Evolutionary conservation across 2,888 invertebrate genomes (phyloP).

Genomic region (Pollenia griseotomentosa): DNA sequence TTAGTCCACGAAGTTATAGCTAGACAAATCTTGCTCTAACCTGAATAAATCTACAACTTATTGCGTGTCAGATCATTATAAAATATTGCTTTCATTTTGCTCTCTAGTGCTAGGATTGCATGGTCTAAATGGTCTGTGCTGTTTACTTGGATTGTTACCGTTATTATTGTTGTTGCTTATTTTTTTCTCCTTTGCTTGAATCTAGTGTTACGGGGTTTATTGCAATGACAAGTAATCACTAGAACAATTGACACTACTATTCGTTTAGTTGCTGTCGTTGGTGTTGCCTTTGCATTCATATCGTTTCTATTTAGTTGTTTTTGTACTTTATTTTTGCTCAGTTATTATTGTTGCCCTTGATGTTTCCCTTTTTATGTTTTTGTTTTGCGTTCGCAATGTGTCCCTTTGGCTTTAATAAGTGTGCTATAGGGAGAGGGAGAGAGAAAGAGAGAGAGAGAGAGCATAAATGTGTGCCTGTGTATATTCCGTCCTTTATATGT

Average conservation of each 20-base stretch:
- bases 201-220: slow-evolving; percentile 64
- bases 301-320: slow-evolving; percentile 36
- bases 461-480: not conserved
- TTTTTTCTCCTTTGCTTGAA: not conserved
- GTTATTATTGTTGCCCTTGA: slow-evolving; percentile 55
- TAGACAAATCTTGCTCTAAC: no score
- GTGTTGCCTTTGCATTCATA: slow-evolving; percentile 20
- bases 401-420: slow-evolving; percentile 37
- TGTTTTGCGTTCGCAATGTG: slow-evolving; percentile 18
- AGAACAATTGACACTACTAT: slow-evolving; percentile 69
- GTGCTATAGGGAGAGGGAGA: not conserved
- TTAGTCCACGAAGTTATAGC: no score
- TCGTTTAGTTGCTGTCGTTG: not conserved
- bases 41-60: no score
- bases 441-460: not conserved
- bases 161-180: slow-evolving; percentile 42
- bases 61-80: no score
- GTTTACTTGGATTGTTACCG: slow-evolving; percentile 31
- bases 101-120: not conserved
- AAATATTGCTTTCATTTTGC: no score
- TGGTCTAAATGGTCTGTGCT: not conserved
- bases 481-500: slow-evolving; percentile 28
- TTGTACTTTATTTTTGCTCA: slow-evolving; percentile 9
- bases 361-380: slow-evolving; percentile 39
- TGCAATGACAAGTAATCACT: slow-evolving; percentile 72